Base-by-base conservation (phyloP, 2,113 vertebrate genomes). In the Xenus cinereus region DNA sequence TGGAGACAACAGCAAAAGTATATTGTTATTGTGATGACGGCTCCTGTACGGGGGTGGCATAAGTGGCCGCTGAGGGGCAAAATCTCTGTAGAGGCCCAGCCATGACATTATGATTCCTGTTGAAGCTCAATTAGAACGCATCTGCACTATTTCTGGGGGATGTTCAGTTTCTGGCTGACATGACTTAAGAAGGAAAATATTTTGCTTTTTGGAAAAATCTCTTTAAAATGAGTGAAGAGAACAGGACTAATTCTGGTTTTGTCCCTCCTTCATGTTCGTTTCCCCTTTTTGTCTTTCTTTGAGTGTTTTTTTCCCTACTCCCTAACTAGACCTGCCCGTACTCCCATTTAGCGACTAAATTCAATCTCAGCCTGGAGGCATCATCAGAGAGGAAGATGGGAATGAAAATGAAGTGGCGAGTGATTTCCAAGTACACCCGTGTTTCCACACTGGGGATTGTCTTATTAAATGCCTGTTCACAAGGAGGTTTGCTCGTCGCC, bases 261-360 rank as follows among this genome's bases (percentile, higher is more conserved):
- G 6, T 28, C 9, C 41, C 23, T 41, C 57, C n/a, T 59, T 74
- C 32, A 12, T 6, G 4, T 62, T 54, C 10, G 15, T 50, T 66
- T n/a, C n/a, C 32, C 8, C 3, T 62, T 68, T 71, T 68, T 63
- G 4, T 64, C 1, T 37, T 59, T 20, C n/a, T 82, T 43, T 20
- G 7, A 13, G 5, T 6, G 0, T 6, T 7, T 62, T 4, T 53
- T 53, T 26, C 6, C 2, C 20, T 66, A 4, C 12, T 81, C 7
- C 24, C 12, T 77, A 17, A 46, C 14, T 77, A 51, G 48, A 35
- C 9, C 23, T 77, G 19, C 28, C 24, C 50, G 8, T 62, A 60
- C 4, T 33, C 21, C 5, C 27, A 53, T 12, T 20, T 69, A 56
- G 5, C 4, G 27, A 48, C 17, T 50, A 48, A 90, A 64, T 35